Percentiles rank a stretch among this genome's conserved stretches.
phyloP scores from a whole-genome alignment of 2,797 vertebrate species.

The Melanotaenia pygmaea region DNA sequence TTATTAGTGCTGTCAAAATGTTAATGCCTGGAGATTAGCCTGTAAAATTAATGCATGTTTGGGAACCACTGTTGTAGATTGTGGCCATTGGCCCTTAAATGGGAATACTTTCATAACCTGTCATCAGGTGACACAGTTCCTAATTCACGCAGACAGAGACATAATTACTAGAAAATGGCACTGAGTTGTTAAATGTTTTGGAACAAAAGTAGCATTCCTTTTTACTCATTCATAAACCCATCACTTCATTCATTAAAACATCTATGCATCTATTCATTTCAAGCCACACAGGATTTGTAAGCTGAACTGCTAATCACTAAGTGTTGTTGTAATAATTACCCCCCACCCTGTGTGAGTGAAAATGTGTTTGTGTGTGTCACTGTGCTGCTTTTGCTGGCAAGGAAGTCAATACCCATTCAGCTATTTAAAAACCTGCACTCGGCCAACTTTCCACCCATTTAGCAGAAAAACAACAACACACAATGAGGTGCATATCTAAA shows the following conservation, averaged over 20 bases:
- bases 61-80: neutral
- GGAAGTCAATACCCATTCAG: conserved; percentile 67
- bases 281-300: conserved; percentile 13
- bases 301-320: conserved; percentile 35
- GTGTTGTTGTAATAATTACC: conserved; percentile 46
- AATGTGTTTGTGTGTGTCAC: conserved; percentile 10
- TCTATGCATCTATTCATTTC: conserved; percentile 20
- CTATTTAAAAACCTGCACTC: conserved; percentile 66
- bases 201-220: neutral
- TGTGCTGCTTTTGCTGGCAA: conserved; percentile 23
- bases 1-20: no score
- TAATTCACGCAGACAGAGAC: neutral
- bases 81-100: conserved; percentile 3
- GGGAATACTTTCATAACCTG: conserved; percentile 9
- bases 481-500: conserved; percentile 57
- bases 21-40: no score
- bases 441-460: conserved; percentile 70
- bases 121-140: conserved; percentile 19
- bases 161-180: conserved; percentile 3
- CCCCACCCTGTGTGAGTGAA: neutral
- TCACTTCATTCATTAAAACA: conserved; percentile 47
- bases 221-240: conserved; percentile 47
- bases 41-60: no score
- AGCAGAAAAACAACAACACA: conserved; percentile 66
- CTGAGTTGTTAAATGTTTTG: conserved; percentile 3